Percentiles rank a stretch among this genome's conserved stretches.
Conservation (phyloP, 2,113 vertebrate species). For the Syngnathus typhle region DNA sequence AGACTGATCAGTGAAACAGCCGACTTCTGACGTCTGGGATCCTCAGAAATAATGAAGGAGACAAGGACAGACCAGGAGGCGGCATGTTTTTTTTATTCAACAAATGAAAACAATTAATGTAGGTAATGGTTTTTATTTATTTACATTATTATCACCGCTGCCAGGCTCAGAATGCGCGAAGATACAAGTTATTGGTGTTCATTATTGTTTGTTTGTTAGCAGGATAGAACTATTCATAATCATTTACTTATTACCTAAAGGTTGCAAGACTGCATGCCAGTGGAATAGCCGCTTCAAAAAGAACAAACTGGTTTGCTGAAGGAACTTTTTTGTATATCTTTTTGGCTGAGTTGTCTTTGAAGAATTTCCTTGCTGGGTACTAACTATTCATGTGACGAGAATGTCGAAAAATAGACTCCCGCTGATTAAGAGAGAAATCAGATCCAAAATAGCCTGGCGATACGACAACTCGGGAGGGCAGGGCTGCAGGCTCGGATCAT, state of each 20-base stretch:
- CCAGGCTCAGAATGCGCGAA: too few relatives aligned
- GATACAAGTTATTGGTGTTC: background rate
- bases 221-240: background rate
- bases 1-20: constrained; percentile 46
- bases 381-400: background rate
- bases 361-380: background rate
- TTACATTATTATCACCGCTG: background rate
- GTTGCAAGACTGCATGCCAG: too few relatives aligned
- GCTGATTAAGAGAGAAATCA: background rate
- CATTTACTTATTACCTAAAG: background rate
- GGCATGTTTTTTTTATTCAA: background rate
- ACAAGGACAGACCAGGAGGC: background rate
- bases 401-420: too few relatives aligned
- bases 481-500: background rate
- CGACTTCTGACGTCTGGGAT: constrained; percentile 45
- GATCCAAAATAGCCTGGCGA: background rate
- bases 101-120: background rate
- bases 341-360: too few relatives aligned
- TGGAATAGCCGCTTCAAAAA: too few relatives aligned
- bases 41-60: constrained; percentile 34
- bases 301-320: too few relatives aligned
- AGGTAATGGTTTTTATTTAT: background rate
- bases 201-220: background rate
- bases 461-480: background rate
- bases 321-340: too few relatives aligned